A percentile compares a stretch with the other conserved stretches of the same genome.
Evolutionary conservation across 2,113 vertebrate genomes (phyloP).

Genomic region (Indicator maculatus): DNA sequence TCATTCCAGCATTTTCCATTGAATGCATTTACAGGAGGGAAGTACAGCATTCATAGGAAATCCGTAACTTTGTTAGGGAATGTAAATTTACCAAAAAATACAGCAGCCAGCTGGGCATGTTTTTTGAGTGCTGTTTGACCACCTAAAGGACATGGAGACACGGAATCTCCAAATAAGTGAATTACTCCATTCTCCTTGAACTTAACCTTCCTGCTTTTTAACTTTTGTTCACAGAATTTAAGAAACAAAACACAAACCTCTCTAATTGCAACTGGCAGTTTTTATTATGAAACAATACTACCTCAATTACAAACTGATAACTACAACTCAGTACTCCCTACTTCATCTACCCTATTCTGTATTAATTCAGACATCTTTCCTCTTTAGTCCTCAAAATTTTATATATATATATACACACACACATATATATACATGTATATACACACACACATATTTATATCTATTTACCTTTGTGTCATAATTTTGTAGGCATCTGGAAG

Average conservation of each 20-base stretch:
- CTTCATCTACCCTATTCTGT: not conserved
- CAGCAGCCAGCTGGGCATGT: not conserved
- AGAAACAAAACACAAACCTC: not conserved
- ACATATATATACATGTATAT: accelerated
- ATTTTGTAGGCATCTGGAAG: constrained; percentile 99
- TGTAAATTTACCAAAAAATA: not conserved
- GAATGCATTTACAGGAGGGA: not conserved
- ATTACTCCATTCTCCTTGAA: not conserved
- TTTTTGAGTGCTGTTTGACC: not conserved
- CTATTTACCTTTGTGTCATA: constrained; percentile 95
- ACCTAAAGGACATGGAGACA: not conserved
- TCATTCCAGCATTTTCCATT: not conserved
- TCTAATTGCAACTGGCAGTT: not conserved
- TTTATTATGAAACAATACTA: not conserved
- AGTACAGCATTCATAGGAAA: not conserved
- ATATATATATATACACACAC: too few relatives aligned
- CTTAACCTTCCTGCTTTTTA: not conserved
- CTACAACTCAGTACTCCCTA: not conserved
- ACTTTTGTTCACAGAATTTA: not conserved
- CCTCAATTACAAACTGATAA: not conserved
- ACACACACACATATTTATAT: too few relatives aligned
- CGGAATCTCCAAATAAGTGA: not conserved
- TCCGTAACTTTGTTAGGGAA: not conserved
- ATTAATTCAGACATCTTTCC: not conserved
- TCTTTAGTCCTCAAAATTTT: not conserved